phyloP scores from a whole-genome alignment of 1,140 invertebrate species.

The Drosophila pectinifera region DNA sequence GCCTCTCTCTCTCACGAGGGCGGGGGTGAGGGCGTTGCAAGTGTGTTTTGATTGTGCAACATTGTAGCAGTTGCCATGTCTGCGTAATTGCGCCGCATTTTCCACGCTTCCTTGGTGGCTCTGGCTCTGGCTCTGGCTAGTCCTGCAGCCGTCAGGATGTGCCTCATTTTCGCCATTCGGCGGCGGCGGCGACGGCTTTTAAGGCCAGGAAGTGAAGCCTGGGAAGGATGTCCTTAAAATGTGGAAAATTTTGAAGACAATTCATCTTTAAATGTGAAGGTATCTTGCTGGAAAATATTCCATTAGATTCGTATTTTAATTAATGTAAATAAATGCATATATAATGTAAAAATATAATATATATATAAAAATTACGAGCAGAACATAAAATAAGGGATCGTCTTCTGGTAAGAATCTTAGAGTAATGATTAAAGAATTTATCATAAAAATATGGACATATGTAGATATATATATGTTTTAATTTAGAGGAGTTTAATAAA shows the following conservation, averaged over 20 bases:
- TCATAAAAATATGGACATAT: too few species aligned
- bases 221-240: slow-evolving; percentile 4
- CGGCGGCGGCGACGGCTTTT: slow-evolving; percentile 22
- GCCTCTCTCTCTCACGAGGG: slow-evolving; percentile 22
- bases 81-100: slow-evolving; percentile 69
- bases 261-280: neutral
- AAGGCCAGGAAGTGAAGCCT: slow-evolving; percentile 24
- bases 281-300: too few species aligned
- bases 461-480: too few species aligned
- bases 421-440: too few species aligned
- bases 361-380: too few species aligned
- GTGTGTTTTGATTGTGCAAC: slow-evolving; percentile 76
- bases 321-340: too few species aligned
- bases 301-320: neutral
- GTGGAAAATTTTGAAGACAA: neutral
- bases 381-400: neutral
- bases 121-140: slow-evolving; percentile 56
- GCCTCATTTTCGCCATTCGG: slow-evolving; percentile 44
- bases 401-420: too few species aligned
- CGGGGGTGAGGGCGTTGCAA: slow-evolving; percentile 67
- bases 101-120: slow-evolving; percentile 76
- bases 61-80: slow-evolving; percentile 33
- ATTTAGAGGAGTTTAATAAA: too few species aligned
- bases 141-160: slow-evolving; percentile 65
- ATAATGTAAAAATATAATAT: too few species aligned